These are phyloP conservation scores for Mycetomoellerius zeteki DNA, from an alignment of 1,140 invertebrate species.

Conservation along the genomic window DNA sequence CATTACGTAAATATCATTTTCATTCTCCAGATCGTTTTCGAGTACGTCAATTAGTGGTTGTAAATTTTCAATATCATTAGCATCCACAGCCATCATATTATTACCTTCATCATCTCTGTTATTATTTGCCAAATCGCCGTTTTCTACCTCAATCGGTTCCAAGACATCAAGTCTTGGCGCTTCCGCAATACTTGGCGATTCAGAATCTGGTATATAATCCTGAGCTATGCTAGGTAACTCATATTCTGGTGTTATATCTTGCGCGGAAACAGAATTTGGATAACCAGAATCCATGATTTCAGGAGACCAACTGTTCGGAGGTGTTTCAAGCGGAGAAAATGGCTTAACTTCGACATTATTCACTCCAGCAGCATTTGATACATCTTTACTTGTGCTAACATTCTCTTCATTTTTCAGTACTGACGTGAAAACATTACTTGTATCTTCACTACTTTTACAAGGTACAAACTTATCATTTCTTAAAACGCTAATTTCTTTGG, in stretches of 20 bases:
- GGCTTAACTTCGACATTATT: constrained; percentile 62
- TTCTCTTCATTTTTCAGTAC: constrained; percentile 36
- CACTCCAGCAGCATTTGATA: constrained; percentile 29
- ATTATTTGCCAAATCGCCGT: constrained; percentile 88
- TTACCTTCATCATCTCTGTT: constrained; percentile 88
- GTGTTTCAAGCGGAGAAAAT: constrained; percentile 67
- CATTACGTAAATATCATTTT: constrained; percentile 82
- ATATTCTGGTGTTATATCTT: constrained; percentile 82
- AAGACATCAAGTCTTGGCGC: constrained; percentile 71
- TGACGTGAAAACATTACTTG: constrained; percentile 39
- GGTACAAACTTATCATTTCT: neutral
- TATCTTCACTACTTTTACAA: neutral
- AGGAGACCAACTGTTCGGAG: constrained; percentile 78
- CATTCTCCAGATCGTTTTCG: constrained; percentile 81
- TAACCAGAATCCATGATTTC: constrained; percentile 87
- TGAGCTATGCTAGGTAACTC: constrained; percentile 78
- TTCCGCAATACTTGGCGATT: constrained; percentile 78
- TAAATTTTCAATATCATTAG: constrained; percentile 75
- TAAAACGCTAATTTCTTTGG: constrained; percentile 67
- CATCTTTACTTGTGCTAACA: constrained; percentile 30
- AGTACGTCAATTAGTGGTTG: constrained; percentile 77
- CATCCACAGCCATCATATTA: constrained; percentile 82
- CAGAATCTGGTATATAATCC: constrained; percentile 76
- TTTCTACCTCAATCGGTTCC: constrained; percentile 85
- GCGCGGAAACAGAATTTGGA: constrained; percentile 85